A percentile compares a stretch with the other conserved stretches of the same genome.
phyloP scores from a whole-genome alignment of 2,797 vertebrate genomes.

The Pangasius macronema region DNA sequence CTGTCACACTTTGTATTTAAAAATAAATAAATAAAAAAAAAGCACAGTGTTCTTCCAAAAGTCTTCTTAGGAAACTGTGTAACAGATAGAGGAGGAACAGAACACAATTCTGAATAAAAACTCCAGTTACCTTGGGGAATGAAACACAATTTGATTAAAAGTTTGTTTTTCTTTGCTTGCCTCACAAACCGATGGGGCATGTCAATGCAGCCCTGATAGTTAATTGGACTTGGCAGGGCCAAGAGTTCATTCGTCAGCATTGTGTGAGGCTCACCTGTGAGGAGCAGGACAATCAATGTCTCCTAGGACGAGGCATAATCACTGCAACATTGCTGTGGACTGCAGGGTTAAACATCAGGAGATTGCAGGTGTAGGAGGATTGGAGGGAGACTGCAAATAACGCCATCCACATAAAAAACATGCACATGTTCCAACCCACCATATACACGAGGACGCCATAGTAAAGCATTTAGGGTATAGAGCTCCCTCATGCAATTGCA shows the following conservation, averaged over 20 bases:
- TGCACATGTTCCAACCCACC: slow-evolving; percentile 50
- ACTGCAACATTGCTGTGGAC: slow-evolving; percentile 91
- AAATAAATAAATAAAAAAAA: slow-evolving; percentile 44
- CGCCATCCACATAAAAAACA: slow-evolving; percentile 63
- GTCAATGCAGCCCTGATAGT: slow-evolving; percentile 85
- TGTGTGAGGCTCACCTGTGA: slow-evolving; percentile 89
- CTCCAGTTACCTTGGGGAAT: slow-evolving; percentile 76
- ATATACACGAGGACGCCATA: slow-evolving; percentile 13
- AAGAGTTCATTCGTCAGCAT: slow-evolving; percentile 94
- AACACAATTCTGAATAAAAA: slow-evolving; percentile 77
- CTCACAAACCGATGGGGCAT: slow-evolving; percentile 75
- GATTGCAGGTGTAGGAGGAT: slow-evolving; percentile 81
- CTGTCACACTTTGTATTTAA: slow-evolving; percentile 37
- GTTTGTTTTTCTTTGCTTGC: slow-evolving; percentile 84
- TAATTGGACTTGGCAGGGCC: slow-evolving; percentile 97
- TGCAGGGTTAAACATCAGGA: slow-evolving; percentile 91
- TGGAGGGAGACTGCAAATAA: slow-evolving; percentile 82
- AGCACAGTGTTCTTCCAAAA: slow-evolving; percentile 42
- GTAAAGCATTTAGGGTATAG: background rate
- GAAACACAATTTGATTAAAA: slow-evolving; percentile 85
- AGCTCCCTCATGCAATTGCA: background rate
- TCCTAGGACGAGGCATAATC: slow-evolving; percentile 89
- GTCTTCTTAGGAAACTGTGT: slow-evolving; percentile 39
- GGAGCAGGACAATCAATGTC: slow-evolving; percentile 86
- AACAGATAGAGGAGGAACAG: slow-evolving; percentile 49